These are phyloP conservation scores for Drosophila pegasa DNA, from an alignment of 2,888 invertebrate genomes.

Conservation along the genomic window DNA sequence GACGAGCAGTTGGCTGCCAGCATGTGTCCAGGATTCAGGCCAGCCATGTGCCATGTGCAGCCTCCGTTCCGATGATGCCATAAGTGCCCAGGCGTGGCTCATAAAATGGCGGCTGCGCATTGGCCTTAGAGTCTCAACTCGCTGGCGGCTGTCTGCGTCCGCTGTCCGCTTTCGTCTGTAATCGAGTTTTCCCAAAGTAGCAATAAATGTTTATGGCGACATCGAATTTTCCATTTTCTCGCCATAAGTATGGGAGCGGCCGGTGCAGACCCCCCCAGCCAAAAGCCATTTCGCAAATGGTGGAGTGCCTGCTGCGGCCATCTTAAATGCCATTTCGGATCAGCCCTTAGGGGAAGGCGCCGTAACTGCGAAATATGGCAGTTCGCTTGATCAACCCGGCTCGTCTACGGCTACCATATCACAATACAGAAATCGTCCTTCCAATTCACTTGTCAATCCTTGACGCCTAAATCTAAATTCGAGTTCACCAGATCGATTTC, in stretches of 20 bases:
- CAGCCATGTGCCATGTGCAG: constrained; percentile 7
- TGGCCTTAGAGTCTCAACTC: constrained; percentile 12
- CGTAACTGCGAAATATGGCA: constrained; percentile 30
- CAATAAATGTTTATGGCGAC: constrained; percentile 79
- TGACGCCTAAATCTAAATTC: neutral
- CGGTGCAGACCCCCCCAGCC: constrained; percentile 59
- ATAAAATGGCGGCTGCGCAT: constrained; percentile 75
- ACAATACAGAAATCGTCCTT: neutral
- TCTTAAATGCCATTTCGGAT: constrained; percentile 59
- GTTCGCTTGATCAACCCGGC: constrained; percentile 6
- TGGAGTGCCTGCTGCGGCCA: constrained; percentile 52
- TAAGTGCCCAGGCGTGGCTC: constrained; percentile 74
- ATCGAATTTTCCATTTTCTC: constrained; percentile 81
- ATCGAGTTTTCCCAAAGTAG: constrained; percentile 75
- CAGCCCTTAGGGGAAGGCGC: constrained; percentile 11
- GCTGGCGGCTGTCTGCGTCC: constrained; percentile 11
- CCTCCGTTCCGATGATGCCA: constrained; percentile 60
- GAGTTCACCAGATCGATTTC: neutral
- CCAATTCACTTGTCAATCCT: neutral
- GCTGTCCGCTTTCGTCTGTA: constrained; percentile 37
- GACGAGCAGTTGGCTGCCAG: constrained; percentile 30
- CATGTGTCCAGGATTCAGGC: constrained; percentile 13
- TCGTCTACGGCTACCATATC: neutral
- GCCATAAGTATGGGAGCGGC: constrained; percentile 75
- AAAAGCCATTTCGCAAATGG: constrained; percentile 31